phyloP scores from a whole-genome alignment of 2,888 invertebrate species.

The Parnassius glacialis region DNA sequence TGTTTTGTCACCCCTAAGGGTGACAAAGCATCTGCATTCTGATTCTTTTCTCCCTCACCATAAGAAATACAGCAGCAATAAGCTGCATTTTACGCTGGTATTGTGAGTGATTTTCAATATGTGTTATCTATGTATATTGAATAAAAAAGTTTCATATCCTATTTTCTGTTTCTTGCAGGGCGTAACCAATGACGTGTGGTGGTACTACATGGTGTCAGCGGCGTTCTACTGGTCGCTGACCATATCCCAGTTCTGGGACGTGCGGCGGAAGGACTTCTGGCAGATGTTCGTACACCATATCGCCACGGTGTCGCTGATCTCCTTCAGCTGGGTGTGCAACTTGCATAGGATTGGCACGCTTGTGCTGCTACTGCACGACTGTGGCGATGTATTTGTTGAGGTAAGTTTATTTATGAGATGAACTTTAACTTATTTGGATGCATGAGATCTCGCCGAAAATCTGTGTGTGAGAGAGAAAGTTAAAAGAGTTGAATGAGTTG shows the following conservation, averaged over 20 bases:
- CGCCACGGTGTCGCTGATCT: slow-evolving; percentile 93
- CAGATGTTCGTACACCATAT: slow-evolving; percentile 99
- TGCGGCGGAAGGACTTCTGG: slow-evolving; percentile 96
- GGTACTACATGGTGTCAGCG: slow-evolving; percentile 97
- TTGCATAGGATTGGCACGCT: slow-evolving; percentile 94
- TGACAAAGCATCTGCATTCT: no score
- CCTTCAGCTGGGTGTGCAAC: slow-evolving; percentile 97
- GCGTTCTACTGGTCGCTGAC: slow-evolving; percentile 96
- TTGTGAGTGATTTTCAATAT: no score
- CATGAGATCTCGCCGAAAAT: no score
- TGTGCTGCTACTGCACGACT: slow-evolving; percentile 92
- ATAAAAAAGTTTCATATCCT: slow-evolving; percentile 1
- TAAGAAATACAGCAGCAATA: no score
- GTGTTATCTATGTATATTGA: no score
- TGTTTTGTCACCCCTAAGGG: no score
- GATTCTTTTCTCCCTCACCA: no score
- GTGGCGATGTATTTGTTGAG: slow-evolving; percentile 94
- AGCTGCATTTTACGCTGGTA: no score
- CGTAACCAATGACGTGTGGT: slow-evolving; percentile 91
- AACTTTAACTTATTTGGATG: no score
- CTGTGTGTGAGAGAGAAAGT: no score
- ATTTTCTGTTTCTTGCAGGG: slow-evolving; percentile 78
- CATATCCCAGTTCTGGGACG: slow-evolving; percentile 94
- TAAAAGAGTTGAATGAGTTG: no score
- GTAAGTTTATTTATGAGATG: slow-evolving; percentile 52